phyloP scores from a whole-genome alignment of 2,888 invertebrate genomes.

The Autographa pulchrina region DNA sequence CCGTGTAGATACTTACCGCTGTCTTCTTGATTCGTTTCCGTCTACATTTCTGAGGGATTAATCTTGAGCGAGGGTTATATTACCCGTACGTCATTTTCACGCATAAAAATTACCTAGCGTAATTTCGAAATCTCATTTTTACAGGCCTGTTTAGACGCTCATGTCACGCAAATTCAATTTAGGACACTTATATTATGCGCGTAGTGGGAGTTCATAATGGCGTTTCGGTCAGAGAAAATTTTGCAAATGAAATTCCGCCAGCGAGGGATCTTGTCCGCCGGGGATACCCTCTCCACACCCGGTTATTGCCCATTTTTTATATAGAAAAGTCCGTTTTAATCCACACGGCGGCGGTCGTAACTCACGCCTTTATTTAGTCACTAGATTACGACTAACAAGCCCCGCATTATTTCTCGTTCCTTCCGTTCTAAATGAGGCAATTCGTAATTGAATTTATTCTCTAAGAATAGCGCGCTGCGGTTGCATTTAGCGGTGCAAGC shows the following conservation, averaged over 20 bases:
- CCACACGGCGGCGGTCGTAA: slow-evolving; percentile 74
- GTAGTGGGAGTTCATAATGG: slow-evolving; percentile 69
- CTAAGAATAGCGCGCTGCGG: slow-evolving; percentile 56
- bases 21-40: slow-evolving; percentile 64
- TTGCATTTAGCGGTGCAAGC: slow-evolving; percentile 61
- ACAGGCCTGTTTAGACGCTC: slow-evolving; percentile 52
- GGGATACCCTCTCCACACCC: slow-evolving; percentile 69
- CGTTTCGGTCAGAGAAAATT: slow-evolving; percentile 74
- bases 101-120: slow-evolving; percentile 60
- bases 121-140: slow-evolving; percentile 62
- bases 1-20: slow-evolving; percentile 69
- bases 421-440: slow-evolving; percentile 61
- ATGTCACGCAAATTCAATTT: slow-evolving; percentile 66
- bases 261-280: slow-evolving; percentile 70
- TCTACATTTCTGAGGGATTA: slow-evolving; percentile 64
- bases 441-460: slow-evolving; percentile 62
- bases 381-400: slow-evolving; percentile 76
- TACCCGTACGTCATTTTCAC: slow-evolving; percentile 60
- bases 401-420: slow-evolving; percentile 64
- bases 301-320: slow-evolving; percentile 81
- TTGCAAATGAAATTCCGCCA: slow-evolving; percentile 81
- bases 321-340: slow-evolving; percentile 78
- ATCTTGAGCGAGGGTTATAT: slow-evolving; percentile 61
- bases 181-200: slow-evolving; percentile 64
- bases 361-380: slow-evolving; percentile 80